These are phyloP conservation scores for Montifringilla adamsi DNA, from an alignment of 2,113 vertebrate species.

Conservation along the genomic window DNA sequence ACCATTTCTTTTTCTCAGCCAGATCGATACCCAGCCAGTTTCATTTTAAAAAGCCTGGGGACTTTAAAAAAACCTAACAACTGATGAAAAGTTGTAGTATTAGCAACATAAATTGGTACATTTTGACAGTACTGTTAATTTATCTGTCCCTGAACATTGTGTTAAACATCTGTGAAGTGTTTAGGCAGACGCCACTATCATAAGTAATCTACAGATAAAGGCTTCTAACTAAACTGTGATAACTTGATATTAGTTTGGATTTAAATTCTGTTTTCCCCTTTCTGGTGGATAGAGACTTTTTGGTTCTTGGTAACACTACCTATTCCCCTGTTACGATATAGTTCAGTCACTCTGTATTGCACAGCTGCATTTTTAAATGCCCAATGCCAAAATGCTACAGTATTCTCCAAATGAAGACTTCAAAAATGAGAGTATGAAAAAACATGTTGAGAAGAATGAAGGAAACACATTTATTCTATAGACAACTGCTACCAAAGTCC, in stretches of 20 bases:
- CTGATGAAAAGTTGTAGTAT: neutral
- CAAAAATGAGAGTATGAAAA: neutral
- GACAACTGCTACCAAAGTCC: neutral
- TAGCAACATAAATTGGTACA: neutral
- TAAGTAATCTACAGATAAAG: neutral
- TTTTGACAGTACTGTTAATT: neutral
- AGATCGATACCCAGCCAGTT: neutral
- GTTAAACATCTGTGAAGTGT: neutral
- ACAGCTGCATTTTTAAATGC: neutral
- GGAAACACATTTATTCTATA: neutral
- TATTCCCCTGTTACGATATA: rapidly evolving
- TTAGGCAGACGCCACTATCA: neutral
- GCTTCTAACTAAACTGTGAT: neutral
- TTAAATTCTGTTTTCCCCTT: neutral
- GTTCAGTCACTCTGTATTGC: neutral
- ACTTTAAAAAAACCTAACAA: neutral
- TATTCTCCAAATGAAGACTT: neutral
- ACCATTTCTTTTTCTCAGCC: rapidly evolving
- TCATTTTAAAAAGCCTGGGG: neutral
- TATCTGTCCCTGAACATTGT: neutral
- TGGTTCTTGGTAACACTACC: rapidly evolving
- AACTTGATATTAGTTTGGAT: neutral
- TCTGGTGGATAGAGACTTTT: neutral
- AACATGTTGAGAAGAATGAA: neutral
- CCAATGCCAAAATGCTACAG: neutral